Conservation (phyloP, 1,140 invertebrate genomes). For the Aphelinus atriplicis region DNA sequence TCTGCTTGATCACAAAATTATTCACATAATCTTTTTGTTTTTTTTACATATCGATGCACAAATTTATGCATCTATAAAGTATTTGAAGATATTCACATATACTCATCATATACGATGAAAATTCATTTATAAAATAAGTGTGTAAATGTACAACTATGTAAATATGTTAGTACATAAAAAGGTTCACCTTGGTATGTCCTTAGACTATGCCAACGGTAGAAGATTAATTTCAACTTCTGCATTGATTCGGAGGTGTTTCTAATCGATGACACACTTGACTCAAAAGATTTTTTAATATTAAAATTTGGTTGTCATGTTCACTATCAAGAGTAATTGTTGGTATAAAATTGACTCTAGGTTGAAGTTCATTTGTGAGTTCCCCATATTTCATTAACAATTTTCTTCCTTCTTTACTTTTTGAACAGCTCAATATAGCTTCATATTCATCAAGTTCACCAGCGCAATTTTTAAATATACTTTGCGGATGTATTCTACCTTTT, state of each 20-base stretch:
- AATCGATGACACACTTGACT: constrained; percentile 71
- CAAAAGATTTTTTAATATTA: constrained; percentile 76
- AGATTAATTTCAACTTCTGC: constrained; percentile 41
- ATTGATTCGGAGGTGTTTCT: constrained; percentile 53
- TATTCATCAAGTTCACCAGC: constrained; percentile 69
- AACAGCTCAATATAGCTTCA: constrained; percentile 75
- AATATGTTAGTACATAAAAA: constrained; percentile 12
- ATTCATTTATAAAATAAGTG: neutral
- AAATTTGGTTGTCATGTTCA: constrained; percentile 70
- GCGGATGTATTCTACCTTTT: constrained; percentile 72
- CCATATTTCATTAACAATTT: constrained; percentile 82
- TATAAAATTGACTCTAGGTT: constrained; percentile 79
- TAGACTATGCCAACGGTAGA: no score
- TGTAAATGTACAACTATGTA: constrained; percentile 10
- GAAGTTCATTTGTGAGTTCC: constrained; percentile 76
- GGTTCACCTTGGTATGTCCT: neutral
- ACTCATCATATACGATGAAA: neutral
- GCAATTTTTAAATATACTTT: constrained; percentile 69
- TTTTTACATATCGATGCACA: no score
- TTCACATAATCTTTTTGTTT: no score
- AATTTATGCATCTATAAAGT: no score
- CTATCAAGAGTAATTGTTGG: constrained; percentile 86
- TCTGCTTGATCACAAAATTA: no score
- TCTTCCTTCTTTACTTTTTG: constrained; percentile 71
- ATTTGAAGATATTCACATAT: neutral